Base-by-base conservation (phyloP, 1,140 invertebrate genomes). In the Carposina sasakii region DNA sequence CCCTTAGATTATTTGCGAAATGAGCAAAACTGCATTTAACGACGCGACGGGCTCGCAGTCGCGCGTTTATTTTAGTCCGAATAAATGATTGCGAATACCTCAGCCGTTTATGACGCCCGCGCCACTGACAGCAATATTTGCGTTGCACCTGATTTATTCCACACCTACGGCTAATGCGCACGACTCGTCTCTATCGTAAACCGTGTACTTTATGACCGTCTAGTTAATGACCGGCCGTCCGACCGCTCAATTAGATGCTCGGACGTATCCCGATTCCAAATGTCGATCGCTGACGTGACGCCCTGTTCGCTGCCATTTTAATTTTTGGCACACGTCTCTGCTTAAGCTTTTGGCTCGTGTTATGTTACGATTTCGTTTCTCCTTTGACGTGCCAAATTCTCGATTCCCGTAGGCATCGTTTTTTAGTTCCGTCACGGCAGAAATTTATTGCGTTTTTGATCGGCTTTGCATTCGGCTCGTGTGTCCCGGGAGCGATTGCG, bases 1-100 rank as follows among this genome's bases (percentile, higher is more conserved):
- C 72, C 67, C 5, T 37, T 34, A 55, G 66, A 72, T 75, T 76
- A 75, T 69, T 69, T 61, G 65, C 63, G 63, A 75, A 75, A 75
- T 67, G 65, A 71, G 69, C 75, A 67, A 67, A 72, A 74, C 71
- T 76, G 67, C 71, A 73, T 73, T 68, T 63, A 68, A 69, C 64
- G 67, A 69, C 15, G 70, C 57, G 63, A 57, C 66, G 67, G 59
- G 55, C 57, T 60, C 59, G 57, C 58, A 61, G 10, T n/a, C n/a
- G n/a, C 33, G 48, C 42, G 33, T 13, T 61, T 77, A 81, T 77
- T 78, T 78, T 55, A 50, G 67, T 60, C 52, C 46, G 54, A 57
- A 75, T 75, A 74, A 76, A 76, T 72, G 62, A 69, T 72, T 50
- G 61, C 61, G 61, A 65, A 69, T 70, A 59, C 64, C 59, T 40